Evolutionary conservation across 2,888 invertebrate species (phyloP).

Genomic region (Mythimna loreyi): DNA sequence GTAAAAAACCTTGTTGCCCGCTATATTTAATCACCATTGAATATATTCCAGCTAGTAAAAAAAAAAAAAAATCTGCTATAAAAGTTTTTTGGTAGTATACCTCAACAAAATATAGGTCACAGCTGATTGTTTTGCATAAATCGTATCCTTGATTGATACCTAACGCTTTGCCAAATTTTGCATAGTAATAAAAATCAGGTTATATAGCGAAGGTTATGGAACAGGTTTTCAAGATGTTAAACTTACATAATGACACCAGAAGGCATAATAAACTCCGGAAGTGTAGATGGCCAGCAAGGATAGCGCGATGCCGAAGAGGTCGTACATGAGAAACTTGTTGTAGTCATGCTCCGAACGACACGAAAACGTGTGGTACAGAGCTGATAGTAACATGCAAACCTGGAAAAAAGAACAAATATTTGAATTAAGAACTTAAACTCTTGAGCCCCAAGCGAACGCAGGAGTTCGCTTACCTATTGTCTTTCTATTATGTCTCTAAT

Average conservation of each 20-base stretch:
- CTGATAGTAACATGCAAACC: conserved; percentile 98
- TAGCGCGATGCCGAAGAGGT: conserved; percentile 97
- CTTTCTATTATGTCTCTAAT: too few species aligned
- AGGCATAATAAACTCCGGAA: conserved; percentile 98
- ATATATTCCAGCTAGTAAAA: too few species aligned
- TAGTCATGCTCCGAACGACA: conserved; percentile 97
- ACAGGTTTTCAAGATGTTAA: not conserved
- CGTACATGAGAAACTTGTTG: conserved; percentile 96
- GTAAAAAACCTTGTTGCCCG: too few species aligned
- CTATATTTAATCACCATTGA: too few species aligned
- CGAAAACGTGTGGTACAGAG: conserved; percentile 98
- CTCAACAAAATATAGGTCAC: not conserved
- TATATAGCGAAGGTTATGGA: not conserved
- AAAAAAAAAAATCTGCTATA: not conserved
- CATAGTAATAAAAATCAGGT: not conserved
- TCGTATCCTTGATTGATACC: not conserved
- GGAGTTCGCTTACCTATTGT: too few species aligned
- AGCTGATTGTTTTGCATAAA: conserved; percentile 2
- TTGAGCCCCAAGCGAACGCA: too few species aligned
- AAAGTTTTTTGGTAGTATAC: not conserved
- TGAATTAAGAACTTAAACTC: not conserved
- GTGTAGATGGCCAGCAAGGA: conserved; percentile 98
- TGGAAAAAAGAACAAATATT: conserved; percentile 84
- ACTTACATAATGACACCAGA: conserved; percentile 98
- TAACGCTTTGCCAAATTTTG: not conserved